A percentile compares a stretch with the other conserved stretches of the same genome.
Evolutionary conservation across 2,797 vertebrate species (phyloP).

Genomic region (Sciurus carolinensis): DNA sequence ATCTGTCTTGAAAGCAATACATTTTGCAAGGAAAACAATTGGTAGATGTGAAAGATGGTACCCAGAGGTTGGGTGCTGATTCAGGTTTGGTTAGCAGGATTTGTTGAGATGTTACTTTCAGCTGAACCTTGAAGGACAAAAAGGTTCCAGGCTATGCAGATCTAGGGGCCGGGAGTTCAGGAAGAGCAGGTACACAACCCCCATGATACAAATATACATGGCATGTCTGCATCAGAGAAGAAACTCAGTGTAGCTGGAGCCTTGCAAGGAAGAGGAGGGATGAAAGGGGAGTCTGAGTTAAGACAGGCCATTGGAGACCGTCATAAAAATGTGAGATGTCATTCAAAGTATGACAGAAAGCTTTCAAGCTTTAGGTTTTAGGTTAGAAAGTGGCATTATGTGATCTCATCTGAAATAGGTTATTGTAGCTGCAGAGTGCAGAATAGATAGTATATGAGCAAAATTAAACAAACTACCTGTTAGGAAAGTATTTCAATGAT

Average conservation of each 20-base stretch:
- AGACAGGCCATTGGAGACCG: not conserved
- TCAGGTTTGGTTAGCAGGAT: not conserved
- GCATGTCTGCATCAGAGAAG: not conserved
- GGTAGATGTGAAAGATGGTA: rapidly evolving
- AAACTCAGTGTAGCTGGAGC: no score
- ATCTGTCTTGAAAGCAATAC: not conserved
- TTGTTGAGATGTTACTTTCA: not conserved
- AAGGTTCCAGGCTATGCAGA: not conserved
- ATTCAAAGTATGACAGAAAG: not conserved
- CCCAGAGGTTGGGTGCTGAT: not conserved
- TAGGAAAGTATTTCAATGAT: not conserved
- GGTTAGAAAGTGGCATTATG: not conserved
- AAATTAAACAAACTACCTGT: not conserved
- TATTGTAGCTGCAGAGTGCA: not conserved
- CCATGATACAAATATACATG: not conserved
- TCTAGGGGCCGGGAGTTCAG: not conserved
- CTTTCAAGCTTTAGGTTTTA: not conserved
- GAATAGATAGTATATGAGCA: not conserved
- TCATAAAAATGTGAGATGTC: no score
- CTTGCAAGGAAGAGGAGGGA: not conserved
- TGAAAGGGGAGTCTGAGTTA: not conserved
- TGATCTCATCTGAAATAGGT: not conserved
- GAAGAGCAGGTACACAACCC: not conserved
- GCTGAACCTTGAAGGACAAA: not conserved
- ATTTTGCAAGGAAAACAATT: not conserved